Conservation (phyloP, 2,888 invertebrate species). For the Philopedon plagiatum region DNA sequence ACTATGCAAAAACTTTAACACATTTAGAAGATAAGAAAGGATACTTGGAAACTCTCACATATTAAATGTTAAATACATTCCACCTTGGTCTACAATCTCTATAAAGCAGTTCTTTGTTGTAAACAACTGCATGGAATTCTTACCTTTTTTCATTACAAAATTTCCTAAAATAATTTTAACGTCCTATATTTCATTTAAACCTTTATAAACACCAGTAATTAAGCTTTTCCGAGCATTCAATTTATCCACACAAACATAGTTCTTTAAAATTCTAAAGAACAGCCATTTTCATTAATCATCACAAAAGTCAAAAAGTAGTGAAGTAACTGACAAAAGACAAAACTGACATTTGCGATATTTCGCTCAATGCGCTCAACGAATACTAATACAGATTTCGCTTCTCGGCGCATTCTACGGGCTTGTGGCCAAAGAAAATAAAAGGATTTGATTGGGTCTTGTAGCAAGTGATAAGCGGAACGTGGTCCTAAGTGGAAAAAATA, state of each 20-base stretch:
- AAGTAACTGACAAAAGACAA: neutral
- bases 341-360: neutral
- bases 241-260: conserved; percentile 41
- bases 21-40: neutral
- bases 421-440: no score
- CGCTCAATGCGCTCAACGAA: no score
- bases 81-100: conserved; percentile 17
- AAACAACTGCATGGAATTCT: conserved; percentile 36
- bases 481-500: no score
- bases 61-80: neutral
- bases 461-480: no score
- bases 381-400: no score
- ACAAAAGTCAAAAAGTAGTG: conserved; percentile 36
- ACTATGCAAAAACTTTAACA: neutral
- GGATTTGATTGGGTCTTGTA: no score
- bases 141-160: conserved; percentile 62
- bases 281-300: conserved; percentile 48
- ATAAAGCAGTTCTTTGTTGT: conserved; percentile 39
- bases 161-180: conserved; percentile 58
- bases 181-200: conserved; percentile 54
- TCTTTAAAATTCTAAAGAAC: conserved; percentile 41
- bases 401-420: no score
- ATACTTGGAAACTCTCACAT: neutral
- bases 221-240: conserved; percentile 1
- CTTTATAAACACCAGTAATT: conserved; percentile 1